These are phyloP conservation scores for Pterois miles DNA, from an alignment of 2,797 vertebrate genomes.

Conservation along the genomic window DNA sequence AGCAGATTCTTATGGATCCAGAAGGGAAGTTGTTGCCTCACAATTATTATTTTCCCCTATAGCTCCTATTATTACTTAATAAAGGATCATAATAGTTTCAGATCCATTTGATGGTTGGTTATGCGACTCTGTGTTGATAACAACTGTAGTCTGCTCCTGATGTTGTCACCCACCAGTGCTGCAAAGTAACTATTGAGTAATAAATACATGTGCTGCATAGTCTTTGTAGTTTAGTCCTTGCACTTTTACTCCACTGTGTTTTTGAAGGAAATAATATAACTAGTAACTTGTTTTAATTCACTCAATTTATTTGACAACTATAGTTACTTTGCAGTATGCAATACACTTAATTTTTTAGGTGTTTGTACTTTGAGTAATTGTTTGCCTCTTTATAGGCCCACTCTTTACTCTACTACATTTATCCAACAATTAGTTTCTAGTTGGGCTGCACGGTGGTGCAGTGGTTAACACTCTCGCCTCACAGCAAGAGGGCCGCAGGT, in stretches of 20 bases:
- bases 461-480: no score
- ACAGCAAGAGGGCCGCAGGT: no score
- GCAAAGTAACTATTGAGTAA: not conserved
- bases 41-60: not conserved
- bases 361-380: not conserved
- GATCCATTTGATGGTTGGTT: not conserved
- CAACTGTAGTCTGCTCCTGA: not conserved
- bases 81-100: constrained; percentile 8
- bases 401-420: not conserved
- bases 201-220: not conserved
- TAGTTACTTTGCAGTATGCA: not conserved
- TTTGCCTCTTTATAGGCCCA: not conserved
- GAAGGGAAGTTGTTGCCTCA: constrained; percentile 8
- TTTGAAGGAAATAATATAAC: not conserved
- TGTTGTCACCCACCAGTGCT: not conserved
- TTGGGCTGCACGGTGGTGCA: no score
- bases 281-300: not conserved
- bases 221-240: no score
- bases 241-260: not conserved
- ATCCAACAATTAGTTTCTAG: not conserved
- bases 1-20: constrained; percentile 23
- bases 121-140: not conserved
- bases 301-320: not conserved
- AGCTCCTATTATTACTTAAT: constrained; percentile 15
- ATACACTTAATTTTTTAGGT: no score